Percentiles rank a stretch among this genome's conserved stretches.
Evolutionary conservation across 2,797 vertebrate species (phyloP).

Genomic region (Sebastes kiyomatsui): DNA sequence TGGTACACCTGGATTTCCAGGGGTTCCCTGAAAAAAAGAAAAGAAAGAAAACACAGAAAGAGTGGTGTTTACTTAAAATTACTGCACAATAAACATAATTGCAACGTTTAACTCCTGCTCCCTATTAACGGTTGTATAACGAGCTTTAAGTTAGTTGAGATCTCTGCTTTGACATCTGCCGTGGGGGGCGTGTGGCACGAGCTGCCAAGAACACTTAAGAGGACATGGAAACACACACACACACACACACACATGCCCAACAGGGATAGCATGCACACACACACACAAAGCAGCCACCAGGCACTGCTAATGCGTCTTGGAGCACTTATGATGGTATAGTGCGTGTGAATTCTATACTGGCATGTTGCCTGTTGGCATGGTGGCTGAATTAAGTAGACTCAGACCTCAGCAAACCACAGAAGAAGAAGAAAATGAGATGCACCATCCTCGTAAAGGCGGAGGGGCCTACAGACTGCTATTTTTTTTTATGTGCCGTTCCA

Average conservation of each 20-base stretch:
- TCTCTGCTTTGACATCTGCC: slow-evolving; percentile 59
- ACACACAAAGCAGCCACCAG: slow-evolving; percentile 15
- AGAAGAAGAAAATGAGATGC: slow-evolving; percentile 63
- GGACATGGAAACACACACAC: slow-evolving; percentile 59
- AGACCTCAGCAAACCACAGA: slow-evolving; percentile 62
- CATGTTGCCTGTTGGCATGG: slow-evolving; percentile 56
- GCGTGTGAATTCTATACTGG: slow-evolving; percentile 51
- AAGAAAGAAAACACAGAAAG: slow-evolving; percentile 1
- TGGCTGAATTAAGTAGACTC: slow-evolving; percentile 69
- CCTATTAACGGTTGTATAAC: slow-evolving; percentile 52
- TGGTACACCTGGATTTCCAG: slow-evolving; percentile 92
- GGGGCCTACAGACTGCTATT: slow-evolving; percentile 28
- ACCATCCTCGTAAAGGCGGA: slow-evolving; percentile 40
- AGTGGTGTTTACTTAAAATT: slow-evolving; percentile 36
- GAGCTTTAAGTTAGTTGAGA: slow-evolving; percentile 31
- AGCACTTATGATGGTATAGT: slow-evolving; percentile 54
- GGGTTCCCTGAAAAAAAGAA: slow-evolving; percentile 85
- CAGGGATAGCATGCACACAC: slow-evolving; percentile 13
- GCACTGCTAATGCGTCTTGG: slow-evolving; percentile 46
- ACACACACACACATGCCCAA: slow-evolving; percentile 7
- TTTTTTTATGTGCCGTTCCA: slow-evolving; percentile 46
- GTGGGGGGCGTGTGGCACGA: not conserved
- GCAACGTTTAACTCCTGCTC: slow-evolving; percentile 48
- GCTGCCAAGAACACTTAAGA: slow-evolving; percentile 60
- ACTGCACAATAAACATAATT: slow-evolving; percentile 47